Evolutionary conservation across 1,140 invertebrate species (phyloP), one percentile per base, ranked within the genome.

Genomic region (Nasonia vitripennis): DNA sequence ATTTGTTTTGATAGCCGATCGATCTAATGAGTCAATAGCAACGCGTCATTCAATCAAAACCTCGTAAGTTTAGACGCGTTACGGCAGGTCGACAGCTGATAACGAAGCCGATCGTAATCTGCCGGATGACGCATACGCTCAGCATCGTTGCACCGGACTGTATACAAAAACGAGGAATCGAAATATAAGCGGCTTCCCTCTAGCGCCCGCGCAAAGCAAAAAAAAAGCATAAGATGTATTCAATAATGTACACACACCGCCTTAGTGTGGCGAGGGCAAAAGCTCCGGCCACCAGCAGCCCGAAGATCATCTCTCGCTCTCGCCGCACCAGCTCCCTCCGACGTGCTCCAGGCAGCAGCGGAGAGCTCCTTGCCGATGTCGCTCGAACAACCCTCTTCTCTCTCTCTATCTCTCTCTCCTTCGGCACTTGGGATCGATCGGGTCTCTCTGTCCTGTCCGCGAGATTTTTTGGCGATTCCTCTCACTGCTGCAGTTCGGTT

Each of bases 181-280:
- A 62, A n/a, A 62, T 20, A 62, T 20, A 45, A 45, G 10, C n/a
- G 2, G 6, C 55, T 62, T 62, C 17, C 55, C 17, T n/a, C 55
- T 17, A 20, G 55, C 55, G 55, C 55, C 2, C 55, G 20, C 17
- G 55, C 55, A 7, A n/a, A 62, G 20, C 6, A 17, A 37, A n/a
- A 83, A 90, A 90, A 91, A 71, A 71, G 14, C 27, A 71, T 71
- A 78, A 31, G 67, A 70, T 88, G 90, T 87, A 91, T 91, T 90
- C 86, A 93, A 89, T 90, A 91, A 92, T 93, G 92, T 93, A 93
- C 93, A 93, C 93, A 93, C 93, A 93, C 93, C 93, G 93, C 92
- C 92, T 93, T 90, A 92, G 89, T 90, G 92, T 92, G 93, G 92
- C 92, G 87, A 92, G 92, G 92, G 92, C 92, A 89, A 92, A 91